Conservation (phyloP, 2,797 vertebrate genomes). For the Antennarius maculatus region DNA sequence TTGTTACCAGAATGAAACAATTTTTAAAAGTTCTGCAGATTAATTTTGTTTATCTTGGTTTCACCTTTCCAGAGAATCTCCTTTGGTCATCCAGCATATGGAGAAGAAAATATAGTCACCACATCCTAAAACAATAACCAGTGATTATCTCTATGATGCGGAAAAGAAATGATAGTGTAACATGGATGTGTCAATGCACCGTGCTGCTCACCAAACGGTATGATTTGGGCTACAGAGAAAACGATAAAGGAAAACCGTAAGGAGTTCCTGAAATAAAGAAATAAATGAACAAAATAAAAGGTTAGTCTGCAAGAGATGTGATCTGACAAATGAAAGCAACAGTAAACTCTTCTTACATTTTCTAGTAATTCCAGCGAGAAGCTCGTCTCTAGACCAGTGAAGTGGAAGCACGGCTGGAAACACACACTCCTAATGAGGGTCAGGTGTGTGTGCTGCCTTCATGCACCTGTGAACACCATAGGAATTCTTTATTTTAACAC, state of each 20-base stretch:
- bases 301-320: rapidly evolving
- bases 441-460: conserved; percentile 55
- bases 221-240: conserved; percentile 33
- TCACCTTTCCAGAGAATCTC: conserved; percentile 55
- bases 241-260: conserved; percentile 44
- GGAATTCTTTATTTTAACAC: not conserved
- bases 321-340: rapidly evolving
- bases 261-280: conserved; percentile 58
- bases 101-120: conserved; percentile 65
- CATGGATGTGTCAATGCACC: not conserved
- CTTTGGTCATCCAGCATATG: conserved; percentile 71
- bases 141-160: not conserved
- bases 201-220: conserved; percentile 67
- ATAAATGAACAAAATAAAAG: not conserved
- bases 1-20: no score
- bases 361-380: conserved; percentile 8
- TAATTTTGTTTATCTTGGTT: not conserved
- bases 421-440: conserved; percentile 39
- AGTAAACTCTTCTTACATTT: conserved; percentile 48
- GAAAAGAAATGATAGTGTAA: no score
- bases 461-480: conserved; percentile 13
- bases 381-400: conserved; percentile 7
- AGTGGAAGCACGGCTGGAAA: not conserved
- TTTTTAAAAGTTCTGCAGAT: no score
- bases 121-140: conserved; percentile 43